A percentile compares a stretch with the other conserved stretches of the same genome.
Conservation (phyloP, 2,888 invertebrate species). For the Odontocolon sp. region DNA sequence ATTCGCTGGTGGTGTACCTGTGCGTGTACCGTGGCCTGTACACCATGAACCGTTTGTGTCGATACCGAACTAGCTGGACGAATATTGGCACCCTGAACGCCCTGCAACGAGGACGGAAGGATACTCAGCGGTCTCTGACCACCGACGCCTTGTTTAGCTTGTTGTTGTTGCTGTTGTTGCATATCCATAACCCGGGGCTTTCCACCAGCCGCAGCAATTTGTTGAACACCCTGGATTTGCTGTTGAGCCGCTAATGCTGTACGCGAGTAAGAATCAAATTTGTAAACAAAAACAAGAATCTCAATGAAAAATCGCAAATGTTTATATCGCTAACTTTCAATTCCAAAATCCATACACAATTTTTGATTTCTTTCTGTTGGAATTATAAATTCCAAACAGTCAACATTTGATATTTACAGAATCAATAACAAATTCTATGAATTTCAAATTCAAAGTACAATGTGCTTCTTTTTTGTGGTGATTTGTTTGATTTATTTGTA, state of each 20-base stretch:
- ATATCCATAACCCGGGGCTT: slow-evolving; percentile 79
- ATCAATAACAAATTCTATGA: too few species aligned
- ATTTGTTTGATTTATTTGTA: too few species aligned
- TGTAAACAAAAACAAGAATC: not conserved
- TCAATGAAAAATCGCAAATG: not conserved
- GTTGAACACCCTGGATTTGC: slow-evolving; percentile 79
- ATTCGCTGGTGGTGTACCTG: slow-evolving; percentile 67
- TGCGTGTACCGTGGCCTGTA: slow-evolving; percentile 78
- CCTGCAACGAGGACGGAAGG: slow-evolving; percentile 83
- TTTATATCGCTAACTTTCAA: not conserved
- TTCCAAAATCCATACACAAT: too few species aligned
- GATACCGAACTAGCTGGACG: slow-evolving; percentile 92
- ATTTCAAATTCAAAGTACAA: too few species aligned
- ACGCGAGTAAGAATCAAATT: slow-evolving; percentile 9
- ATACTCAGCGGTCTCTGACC: slow-evolving; percentile 82
- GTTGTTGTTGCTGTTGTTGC: slow-evolving; percentile 79
- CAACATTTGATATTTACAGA: too few species aligned
- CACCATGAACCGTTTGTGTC: slow-evolving; percentile 87
- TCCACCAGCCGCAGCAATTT: slow-evolving; percentile 78
- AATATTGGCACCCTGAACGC: slow-evolving; percentile 83
- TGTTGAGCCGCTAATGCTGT: slow-evolving; percentile 80
- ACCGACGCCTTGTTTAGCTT: slow-evolving; percentile 72
- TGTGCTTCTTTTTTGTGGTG: too few species aligned
- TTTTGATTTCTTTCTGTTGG: too few species aligned
- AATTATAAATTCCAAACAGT: too few species aligned